Percentiles rank a stretch among this genome's conserved stretches.
phyloP scores from a whole-genome alignment of 2,888 invertebrate species.

The Ichneumoninae sp. region DNA sequence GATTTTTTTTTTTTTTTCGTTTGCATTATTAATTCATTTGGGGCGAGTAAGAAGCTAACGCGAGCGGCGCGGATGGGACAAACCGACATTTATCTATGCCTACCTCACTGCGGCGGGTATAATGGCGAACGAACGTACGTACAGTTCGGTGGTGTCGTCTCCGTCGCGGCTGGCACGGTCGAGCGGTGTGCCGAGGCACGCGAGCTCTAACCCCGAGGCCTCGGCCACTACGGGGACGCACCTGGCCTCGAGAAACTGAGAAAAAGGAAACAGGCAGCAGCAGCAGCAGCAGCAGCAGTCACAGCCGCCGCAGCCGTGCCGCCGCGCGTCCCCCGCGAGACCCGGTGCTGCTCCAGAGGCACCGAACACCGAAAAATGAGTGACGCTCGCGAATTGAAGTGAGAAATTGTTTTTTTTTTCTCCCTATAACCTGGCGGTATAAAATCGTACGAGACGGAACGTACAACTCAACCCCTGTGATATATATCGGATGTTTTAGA shows the following conservation, averaged over 20 bases:
- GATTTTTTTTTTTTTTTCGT: background rate
- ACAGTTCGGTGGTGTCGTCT: slow-evolving; percentile 26
- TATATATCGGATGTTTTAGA: slow-evolving; percentile 5
- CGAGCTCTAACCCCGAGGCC: slow-evolving; percentile 61
- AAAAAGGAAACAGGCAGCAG: slow-evolving; percentile 70
- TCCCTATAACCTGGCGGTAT: background rate
- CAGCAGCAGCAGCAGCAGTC: slow-evolving; percentile 65
- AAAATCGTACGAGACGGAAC: slow-evolving; percentile 38
- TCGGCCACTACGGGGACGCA: slow-evolving; percentile 58
- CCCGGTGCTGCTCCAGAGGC: slow-evolving; percentile 63
- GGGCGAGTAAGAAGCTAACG: slow-evolving; percentile 1
- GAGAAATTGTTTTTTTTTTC: slow-evolving; percentile 18
- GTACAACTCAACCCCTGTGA: slow-evolving; percentile 27
- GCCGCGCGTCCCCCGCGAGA: slow-evolving; percentile 70
- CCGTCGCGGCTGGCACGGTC: slow-evolving; percentile 38
- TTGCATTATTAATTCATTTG: background rate
- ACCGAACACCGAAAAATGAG: slow-evolving; percentile 58
- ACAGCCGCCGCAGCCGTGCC: slow-evolving; percentile 73
- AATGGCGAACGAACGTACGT: slow-evolving; percentile 52
- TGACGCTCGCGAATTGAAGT: slow-evolving; percentile 52
- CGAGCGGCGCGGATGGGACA: slow-evolving; percentile 3
- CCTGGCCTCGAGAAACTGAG: slow-evolving; percentile 67
- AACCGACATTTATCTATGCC: slow-evolving; percentile 28
- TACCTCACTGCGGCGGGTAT: slow-evolving; percentile 28
- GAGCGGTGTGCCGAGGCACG: slow-evolving; percentile 56